Conservation (phyloP, 2,113 vertebrate genomes). For the Sminthopsis crassicaudata region DNA sequence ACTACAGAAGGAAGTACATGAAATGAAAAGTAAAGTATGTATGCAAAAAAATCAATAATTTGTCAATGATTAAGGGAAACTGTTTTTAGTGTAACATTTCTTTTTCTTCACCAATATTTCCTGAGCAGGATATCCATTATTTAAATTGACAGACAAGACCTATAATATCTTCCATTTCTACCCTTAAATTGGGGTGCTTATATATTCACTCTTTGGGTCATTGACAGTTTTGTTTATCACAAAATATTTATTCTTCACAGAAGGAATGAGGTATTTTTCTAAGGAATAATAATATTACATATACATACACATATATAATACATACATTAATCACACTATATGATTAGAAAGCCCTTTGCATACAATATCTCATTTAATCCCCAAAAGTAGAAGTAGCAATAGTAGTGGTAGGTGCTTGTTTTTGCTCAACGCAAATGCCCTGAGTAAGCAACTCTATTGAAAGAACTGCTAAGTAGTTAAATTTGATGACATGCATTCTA, state of each 20-base stretch:
- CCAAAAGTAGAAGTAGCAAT: neutral
- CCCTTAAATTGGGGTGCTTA: neutral
- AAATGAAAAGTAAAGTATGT: slow-evolving; percentile 90
- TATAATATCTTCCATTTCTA: neutral
- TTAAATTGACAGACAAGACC: neutral
- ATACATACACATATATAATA: too few species aligned
- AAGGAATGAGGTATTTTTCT: slow-evolving; percentile 2
- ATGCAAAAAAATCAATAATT: slow-evolving; percentile 33
- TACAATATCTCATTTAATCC: too few species aligned
- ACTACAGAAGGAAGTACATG: slow-evolving; percentile 89
- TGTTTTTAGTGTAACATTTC: neutral
- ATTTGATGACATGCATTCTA: too few species aligned
- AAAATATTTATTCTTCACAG: neutral
- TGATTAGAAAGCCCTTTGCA: neutral
- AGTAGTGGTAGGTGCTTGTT: too few species aligned
- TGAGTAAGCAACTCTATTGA: too few species aligned
- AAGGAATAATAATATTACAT: neutral
- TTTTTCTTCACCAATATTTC: slow-evolving; percentile 37
- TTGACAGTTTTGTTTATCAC: slow-evolving; percentile 9
- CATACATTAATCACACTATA: neutral
- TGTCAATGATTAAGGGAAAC: slow-evolving; percentile 40
- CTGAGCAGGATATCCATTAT: neutral
- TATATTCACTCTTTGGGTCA: neutral
- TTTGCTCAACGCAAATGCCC: too few species aligned
- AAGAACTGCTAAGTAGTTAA: too few species aligned